Conservation (phyloP, 2,113 vertebrate genomes). For the Platichthys stellatus region DNA sequence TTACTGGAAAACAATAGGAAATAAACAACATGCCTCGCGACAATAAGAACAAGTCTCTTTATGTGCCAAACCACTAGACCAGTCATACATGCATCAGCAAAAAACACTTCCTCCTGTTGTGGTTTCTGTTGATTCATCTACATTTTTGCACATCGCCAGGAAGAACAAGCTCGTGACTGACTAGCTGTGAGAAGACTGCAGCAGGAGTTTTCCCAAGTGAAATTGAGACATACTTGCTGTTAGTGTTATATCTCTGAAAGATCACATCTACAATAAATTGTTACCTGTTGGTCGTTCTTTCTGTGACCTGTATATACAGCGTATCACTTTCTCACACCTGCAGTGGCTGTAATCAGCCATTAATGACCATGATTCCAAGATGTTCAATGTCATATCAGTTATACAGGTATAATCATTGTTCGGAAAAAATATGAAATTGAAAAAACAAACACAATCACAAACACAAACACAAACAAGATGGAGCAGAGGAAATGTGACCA, state of each 20-base stretch:
- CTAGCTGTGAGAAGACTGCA: neutral
- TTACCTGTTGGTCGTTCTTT: neutral
- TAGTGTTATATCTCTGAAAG: neutral
- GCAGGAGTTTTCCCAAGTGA: neutral
- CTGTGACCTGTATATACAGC: neutral
- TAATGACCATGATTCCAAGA: neutral
- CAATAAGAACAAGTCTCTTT: neutral
- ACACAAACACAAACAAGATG: too few relatives aligned
- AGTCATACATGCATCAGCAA: neutral
- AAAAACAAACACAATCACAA: too few relatives aligned
- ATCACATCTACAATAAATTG: neutral
- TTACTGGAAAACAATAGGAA: neutral
- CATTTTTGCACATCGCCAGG: neutral
- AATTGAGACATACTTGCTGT: neutral
- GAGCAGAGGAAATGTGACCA: too few relatives aligned
- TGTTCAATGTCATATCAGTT: too few relatives aligned
- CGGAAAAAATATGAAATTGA: neutral
- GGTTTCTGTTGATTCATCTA: constrained; percentile 24
- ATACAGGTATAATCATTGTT: too few relatives aligned
- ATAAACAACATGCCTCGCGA: neutral
- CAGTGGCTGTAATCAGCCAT: neutral
- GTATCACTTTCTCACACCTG: too few relatives aligned
- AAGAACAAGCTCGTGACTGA: neutral
- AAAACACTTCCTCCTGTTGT: neutral
- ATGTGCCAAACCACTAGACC: neutral